A percentile compares a stretch with the other conserved stretches of the same genome.
phyloP scores from a whole-genome alignment of 2,888 invertebrate genomes.

The Odontomyia ornata region DNA sequence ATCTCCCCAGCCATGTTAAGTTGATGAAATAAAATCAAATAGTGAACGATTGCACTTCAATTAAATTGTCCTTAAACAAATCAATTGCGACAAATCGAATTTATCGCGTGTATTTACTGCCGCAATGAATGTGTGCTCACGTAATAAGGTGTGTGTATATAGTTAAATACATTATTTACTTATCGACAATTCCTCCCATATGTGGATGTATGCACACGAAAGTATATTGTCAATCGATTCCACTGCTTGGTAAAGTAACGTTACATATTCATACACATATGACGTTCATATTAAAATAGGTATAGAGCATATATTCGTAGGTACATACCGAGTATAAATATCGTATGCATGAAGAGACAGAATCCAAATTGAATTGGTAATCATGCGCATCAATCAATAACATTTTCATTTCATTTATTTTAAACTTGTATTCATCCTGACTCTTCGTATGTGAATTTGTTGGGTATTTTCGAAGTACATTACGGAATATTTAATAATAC shows the following conservation, averaged over 20 bases:
- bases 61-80: constrained; percentile 65
- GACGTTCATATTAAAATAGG: no score
- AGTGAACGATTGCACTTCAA: constrained; percentile 51
- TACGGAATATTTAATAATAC: not conserved
- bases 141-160: not conserved
- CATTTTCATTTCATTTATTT: constrained; percentile 42
- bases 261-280: not conserved
- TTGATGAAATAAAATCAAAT: constrained; percentile 43
- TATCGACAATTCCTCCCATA: not conserved
- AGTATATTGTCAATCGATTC: constrained; percentile 23
- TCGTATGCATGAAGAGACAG: constrained; percentile 24
- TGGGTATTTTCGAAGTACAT: not conserved
- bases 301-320: not conserved
- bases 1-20: not conserved
- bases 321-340: no score
- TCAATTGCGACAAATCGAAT: constrained; percentile 63
- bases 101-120: constrained; percentile 44
- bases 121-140: constrained; percentile 19
- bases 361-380: constrained; percentile 43
- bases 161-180: not conserved
- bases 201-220: not conserved
- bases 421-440: not conserved
- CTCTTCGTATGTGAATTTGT: not conserved
- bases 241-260: constrained; percentile 6
- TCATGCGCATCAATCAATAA: constrained; percentile 50